phyloP scores from a whole-genome alignment of 2,888 invertebrate genomes.

The Heliconius erato region DNA sequence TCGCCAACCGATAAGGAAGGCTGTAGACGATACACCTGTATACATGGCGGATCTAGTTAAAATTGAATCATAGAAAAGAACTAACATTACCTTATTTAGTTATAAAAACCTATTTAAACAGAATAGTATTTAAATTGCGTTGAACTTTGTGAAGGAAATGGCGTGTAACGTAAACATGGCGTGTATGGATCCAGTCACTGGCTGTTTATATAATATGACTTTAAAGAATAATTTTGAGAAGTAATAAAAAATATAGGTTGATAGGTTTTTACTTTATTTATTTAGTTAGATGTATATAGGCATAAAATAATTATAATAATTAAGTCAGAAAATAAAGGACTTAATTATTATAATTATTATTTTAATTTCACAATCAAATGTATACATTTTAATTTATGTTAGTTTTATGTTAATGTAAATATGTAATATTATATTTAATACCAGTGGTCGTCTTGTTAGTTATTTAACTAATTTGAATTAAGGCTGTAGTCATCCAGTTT shows the following conservation, averaged over 20 bases:
- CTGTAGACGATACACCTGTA: slow-evolving; percentile 30
- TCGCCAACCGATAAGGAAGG: slow-evolving; percentile 52
- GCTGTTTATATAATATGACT: background rate
- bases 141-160: slow-evolving; percentile 2
- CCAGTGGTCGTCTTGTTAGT: no score
- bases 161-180: background rate
- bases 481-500: no score
- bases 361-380: no score
- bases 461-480: no score
- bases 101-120: background rate
- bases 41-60: slow-evolving; percentile 37
- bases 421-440: no score
- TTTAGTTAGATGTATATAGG: no score
- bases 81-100: background rate
- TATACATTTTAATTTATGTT: no score
- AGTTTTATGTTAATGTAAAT: no score
- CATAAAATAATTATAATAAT: no score
- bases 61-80: slow-evolving; percentile 22
- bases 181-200: background rate
- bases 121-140: slow-evolving; percentile 9
- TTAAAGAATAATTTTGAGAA: background rate
- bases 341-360: no score
- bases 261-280: background rate
- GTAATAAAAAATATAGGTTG: background rate
- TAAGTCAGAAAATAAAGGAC: no score